phyloP scores from a whole-genome alignment of 2,113 vertebrate genomes.

The Helogale parvula region DNA sequence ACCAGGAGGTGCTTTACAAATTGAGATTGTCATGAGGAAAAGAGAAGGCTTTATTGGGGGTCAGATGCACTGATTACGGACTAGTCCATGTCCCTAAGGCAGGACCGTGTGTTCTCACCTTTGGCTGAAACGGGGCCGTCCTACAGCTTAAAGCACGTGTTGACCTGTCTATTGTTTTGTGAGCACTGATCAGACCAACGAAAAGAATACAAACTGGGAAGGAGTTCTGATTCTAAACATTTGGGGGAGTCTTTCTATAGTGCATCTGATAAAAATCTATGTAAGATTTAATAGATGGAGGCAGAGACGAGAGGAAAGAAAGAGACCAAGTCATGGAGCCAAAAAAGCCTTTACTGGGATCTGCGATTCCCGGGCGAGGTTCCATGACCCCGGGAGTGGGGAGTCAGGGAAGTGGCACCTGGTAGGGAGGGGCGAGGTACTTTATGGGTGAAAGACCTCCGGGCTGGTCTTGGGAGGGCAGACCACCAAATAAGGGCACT shows the following conservation, averaged over 20 bases:
- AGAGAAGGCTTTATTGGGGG: background rate
- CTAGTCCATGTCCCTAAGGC: background rate
- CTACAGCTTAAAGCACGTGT: background rate
- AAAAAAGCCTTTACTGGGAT: too few species aligned
- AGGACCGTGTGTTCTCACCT: background rate
- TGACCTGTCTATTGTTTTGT: background rate
- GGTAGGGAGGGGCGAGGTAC: too few species aligned
- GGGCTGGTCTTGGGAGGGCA: too few species aligned
- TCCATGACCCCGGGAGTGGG: too few species aligned
- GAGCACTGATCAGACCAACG: background rate
- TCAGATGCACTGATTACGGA: background rate
- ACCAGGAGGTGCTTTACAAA: conserved; percentile 38
- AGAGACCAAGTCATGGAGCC: too few species aligned
- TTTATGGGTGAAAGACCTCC: too few species aligned
- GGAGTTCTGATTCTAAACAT: background rate
- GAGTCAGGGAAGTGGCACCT: too few species aligned
- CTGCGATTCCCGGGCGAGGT: too few species aligned
- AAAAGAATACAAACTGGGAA: background rate
- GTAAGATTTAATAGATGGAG: too few species aligned
- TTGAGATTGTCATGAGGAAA: conserved; percentile 38
- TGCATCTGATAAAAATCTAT: background rate
- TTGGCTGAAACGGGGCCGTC: background rate
- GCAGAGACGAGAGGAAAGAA: too few species aligned
- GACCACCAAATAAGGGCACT: too few species aligned
- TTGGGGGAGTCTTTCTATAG: background rate